Evolutionary conservation across 2,888 invertebrate genomes (phyloP).

Genomic region (Blastobasis lacticolella): DNA sequence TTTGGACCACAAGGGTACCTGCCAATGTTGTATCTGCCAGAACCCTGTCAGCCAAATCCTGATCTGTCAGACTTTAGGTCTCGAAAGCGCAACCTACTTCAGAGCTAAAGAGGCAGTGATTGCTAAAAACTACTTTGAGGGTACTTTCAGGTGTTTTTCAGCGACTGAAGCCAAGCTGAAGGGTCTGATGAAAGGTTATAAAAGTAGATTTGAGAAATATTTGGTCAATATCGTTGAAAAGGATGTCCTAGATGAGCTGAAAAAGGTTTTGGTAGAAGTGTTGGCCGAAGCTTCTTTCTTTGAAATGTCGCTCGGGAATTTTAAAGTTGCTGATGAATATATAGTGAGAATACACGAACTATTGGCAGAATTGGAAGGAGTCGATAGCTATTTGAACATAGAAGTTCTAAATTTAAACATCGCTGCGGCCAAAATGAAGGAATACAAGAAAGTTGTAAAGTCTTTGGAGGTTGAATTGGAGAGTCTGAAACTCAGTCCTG

Average conservation of each 20-base stretch:
- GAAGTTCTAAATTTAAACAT: slow-evolving; percentile 47
- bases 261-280: slow-evolving; percentile 27
- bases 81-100: slow-evolving; percentile 47
- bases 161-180: slow-evolving; percentile 28
- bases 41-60: slow-evolving; percentile 28
- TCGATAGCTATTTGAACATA: slow-evolving; percentile 29
- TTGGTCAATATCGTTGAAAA: slow-evolving; percentile 27
- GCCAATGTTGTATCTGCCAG: slow-evolving; percentile 40
- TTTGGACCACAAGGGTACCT: slow-evolving; percentile 29
- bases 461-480: slow-evolving; percentile 36
- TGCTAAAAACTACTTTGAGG: slow-evolving; percentile 48
- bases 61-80: slow-evolving; percentile 23
- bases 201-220: slow-evolving; percentile 23
- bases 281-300: slow-evolving; percentile 44
- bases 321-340: slow-evolving; percentile 33
- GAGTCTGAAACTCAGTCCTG: slow-evolving; percentile 29
- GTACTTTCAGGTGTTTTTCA: slow-evolving; percentile 26
- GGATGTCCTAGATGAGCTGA: slow-evolving; percentile 22
- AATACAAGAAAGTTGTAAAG: slow-evolving; percentile 16
- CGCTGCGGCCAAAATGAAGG: slow-evolving; percentile 33
- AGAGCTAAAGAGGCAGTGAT: slow-evolving; percentile 40
- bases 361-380: slow-evolving; percentile 19
- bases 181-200: slow-evolving; percentile 13
- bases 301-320: slow-evolving; percentile 31
- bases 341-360: slow-evolving; percentile 44